phyloP scores from a whole-genome alignment of 2,888 invertebrate species.

The Belgica antarctica region DNA sequence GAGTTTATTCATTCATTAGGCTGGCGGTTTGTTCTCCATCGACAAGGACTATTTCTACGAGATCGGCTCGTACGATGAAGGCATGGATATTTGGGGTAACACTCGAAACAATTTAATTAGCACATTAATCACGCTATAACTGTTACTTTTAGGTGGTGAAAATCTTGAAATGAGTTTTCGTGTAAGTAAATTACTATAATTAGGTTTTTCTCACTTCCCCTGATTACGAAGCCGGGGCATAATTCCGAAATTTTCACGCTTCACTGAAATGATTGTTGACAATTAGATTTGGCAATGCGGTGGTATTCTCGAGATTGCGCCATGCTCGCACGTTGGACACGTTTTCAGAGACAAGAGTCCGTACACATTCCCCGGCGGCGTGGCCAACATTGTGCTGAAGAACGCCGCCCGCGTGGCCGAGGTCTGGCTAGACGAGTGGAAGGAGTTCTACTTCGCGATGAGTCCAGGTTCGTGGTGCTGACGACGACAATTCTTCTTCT shows the following conservation, averaged over 20 bases:
- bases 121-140: background rate
- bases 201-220: conserved; percentile 27
- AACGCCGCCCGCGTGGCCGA: conserved; percentile 98
- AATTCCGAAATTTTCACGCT: conserved; percentile 20
- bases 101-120: conserved; percentile 62
- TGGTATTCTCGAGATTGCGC: conserved; percentile 90
- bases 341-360: conserved; percentile 98
- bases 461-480: conserved; percentile 75
- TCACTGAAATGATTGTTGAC: background rate
- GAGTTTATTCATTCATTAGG: conserved; percentile 51
- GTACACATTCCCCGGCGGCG: conserved; percentile 98
- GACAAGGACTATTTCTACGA: conserved; percentile 96
- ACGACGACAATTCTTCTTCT: background rate
- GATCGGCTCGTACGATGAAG: conserved; percentile 96
- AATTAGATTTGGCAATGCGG: conserved; percentile 94
- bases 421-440: conserved; percentile 99
- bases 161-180: conserved; percentile 58
- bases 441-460: conserved; percentile 98
- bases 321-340: conserved; percentile 95
- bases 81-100: conserved; percentile 99
- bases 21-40: conserved; percentile 93
- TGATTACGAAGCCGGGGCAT: too few species aligned
- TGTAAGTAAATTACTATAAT: conserved; percentile 51
- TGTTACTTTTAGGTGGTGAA: conserved; percentile 50
- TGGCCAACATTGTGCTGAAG: conserved; percentile 93